A percentile compares a stretch with the other conserved stretches of the same genome.
These are phyloP conservation scores for Odiellus spinosus DNA, from an alignment of 2,888 invertebrate genomes.

Conservation along the genomic window DNA sequence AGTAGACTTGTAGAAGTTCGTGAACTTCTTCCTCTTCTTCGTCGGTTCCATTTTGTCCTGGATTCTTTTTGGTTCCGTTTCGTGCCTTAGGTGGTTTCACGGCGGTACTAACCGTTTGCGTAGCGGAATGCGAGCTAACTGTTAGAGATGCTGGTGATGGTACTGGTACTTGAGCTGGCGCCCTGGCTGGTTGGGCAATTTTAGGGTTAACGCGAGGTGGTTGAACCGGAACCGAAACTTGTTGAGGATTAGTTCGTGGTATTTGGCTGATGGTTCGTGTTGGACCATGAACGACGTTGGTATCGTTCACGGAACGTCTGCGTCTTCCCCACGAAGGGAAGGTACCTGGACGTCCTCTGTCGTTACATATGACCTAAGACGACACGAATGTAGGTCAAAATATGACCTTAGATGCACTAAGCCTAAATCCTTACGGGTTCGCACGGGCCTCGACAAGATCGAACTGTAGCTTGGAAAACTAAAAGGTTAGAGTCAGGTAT, in stretches of 20 bases:
- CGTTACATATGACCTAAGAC: conserved; percentile 19
- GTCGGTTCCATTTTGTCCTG: background rate
- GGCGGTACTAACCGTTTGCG: no score
- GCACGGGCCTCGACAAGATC: conserved; percentile 74
- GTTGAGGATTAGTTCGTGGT: background rate
- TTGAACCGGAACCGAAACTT: background rate
- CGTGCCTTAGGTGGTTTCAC: background rate
- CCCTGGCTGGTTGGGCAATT: background rate
- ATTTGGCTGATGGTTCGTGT: background rate
- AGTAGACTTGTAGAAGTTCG: conserved; percentile 20
- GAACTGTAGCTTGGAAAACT: conserved; percentile 79
- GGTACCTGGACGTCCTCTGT: conserved; percentile 16
- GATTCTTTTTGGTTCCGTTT: background rate
- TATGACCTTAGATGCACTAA: conserved; percentile 20
- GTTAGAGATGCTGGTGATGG: conserved; percentile 11
- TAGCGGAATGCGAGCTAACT: no score
- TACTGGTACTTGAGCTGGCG: conserved; percentile 5
- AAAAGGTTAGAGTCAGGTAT: conserved; percentile 86
- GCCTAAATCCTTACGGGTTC: conserved; percentile 51
- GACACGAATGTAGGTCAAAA: no score
- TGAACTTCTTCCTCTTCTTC: conserved; percentile 21
- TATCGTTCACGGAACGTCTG: conserved; percentile 7
- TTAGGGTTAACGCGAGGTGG: background rate
- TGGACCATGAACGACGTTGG: no score
- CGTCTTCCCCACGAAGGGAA: conserved; percentile 22